Evolutionary conservation across 2,113 vertebrate species (phyloP).

Genomic region (Ochotona curzoniae): DNA sequence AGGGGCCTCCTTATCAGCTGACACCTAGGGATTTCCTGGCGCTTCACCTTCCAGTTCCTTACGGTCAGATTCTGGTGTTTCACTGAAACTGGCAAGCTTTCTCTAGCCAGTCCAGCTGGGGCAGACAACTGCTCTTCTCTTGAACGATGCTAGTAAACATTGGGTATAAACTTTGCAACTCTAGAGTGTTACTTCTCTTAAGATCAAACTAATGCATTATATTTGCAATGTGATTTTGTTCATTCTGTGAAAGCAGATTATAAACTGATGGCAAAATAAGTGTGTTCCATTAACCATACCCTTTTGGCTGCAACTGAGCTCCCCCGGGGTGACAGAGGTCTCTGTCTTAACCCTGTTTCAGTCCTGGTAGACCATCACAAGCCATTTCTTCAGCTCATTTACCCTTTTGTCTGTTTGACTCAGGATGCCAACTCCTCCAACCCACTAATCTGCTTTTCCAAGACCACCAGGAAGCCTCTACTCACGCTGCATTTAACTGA

Average conservation of each 20-base stretch:
- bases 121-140: not conserved
- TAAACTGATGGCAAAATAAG: constrained; percentile 50
- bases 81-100: not conserved
- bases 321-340: not conserved
- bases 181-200: not conserved
- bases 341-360: not conserved
- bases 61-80: not conserved
- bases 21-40: not conserved
- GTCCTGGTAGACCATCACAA: not conserved
- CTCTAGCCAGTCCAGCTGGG: not conserved
- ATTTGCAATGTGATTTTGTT: constrained; percentile 35
- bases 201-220: not conserved
- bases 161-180: not conserved
- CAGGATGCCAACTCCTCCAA: not conserved
- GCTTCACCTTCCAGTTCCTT: not conserved
- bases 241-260: constrained; percentile 23
- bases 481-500: not conserved
- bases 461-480: not conserved
- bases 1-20: not conserved
- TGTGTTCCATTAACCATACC: not conserved
- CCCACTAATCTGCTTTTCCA: not conserved
- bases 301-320: not conserved
- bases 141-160: not conserved
- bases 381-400: not conserved
- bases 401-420: not conserved